phyloP scores from a whole-genome alignment of 1,140 invertebrate species.

The Drosophila sulfurigaster region DNA sequence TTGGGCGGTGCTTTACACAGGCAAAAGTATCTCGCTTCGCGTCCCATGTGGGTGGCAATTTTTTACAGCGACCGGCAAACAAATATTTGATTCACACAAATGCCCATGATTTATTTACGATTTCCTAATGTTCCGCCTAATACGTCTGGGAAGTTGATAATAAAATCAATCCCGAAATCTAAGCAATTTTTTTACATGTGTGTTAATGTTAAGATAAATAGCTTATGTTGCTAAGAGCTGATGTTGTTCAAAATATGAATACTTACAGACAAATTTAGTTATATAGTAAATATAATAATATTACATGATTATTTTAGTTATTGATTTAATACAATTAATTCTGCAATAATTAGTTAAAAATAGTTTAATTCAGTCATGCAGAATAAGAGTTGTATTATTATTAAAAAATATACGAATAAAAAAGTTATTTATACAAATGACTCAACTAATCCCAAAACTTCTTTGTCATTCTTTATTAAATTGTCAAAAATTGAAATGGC shows the following conservation, averaged over 20 bases:
- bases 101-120: constrained; percentile 67
- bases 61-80: constrained; percentile 60
- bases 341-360: too few species aligned
- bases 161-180: constrained; percentile 33
- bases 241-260: background rate
- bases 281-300: too few species aligned
- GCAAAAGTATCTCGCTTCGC: background rate
- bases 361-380: too few species aligned
- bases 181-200: too few species aligned
- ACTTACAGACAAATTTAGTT: background rate
- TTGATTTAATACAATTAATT: too few species aligned
- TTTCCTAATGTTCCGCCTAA: constrained; percentile 58
- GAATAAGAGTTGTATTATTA: too few species aligned
- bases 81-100: constrained; percentile 71
- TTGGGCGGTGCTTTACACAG: constrained; percentile 1
- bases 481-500: too few species aligned
- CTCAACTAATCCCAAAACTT: too few species aligned
- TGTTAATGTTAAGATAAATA: background rate
- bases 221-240: background rate
- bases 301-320: too few species aligned
- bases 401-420: too few species aligned
- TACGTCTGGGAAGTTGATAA: constrained; percentile 53
- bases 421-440: too few species aligned
- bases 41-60: constrained; percentile 50
- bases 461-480: too few species aligned